Conservation (phyloP, 2,797 vertebrate genomes). For the Platalea minor region DNA sequence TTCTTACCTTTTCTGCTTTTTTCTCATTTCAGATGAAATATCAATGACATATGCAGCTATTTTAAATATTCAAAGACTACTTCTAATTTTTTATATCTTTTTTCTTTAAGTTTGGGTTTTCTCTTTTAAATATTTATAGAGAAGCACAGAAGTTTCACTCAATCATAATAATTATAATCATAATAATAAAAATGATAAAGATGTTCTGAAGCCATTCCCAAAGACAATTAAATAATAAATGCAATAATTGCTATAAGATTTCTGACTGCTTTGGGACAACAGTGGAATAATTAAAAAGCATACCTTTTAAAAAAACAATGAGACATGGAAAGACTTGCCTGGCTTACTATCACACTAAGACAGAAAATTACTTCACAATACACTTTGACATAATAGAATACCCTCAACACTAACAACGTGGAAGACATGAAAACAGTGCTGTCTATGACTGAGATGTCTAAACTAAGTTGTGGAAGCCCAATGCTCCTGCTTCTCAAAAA, state of each 20-base stretch:
- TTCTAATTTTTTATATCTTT: background rate
- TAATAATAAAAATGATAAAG: background rate
- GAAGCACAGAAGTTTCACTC: background rate
- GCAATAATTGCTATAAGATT: background rate
- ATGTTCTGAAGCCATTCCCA: background rate
- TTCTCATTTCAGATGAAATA: background rate
- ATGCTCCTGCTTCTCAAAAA: background rate
- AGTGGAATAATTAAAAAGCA: background rate
- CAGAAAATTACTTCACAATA: background rate
- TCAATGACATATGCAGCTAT: accelerated
- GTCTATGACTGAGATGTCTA: background rate
- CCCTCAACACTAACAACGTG: background rate
- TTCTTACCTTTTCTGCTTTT: background rate
- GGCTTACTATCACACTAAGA: background rate
- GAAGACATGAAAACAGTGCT: background rate
- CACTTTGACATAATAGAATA: background rate
- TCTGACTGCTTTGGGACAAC: background rate
- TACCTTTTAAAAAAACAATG: background rate
- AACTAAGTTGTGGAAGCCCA: background rate
- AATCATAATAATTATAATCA: background rate
- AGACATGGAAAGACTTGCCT: background rate
- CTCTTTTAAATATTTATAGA: background rate
- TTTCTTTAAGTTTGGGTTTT: background rate
- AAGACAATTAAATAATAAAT: background rate
- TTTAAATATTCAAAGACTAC: background rate